Evolutionary conservation across 2,113 vertebrate genomes (phyloP).

Genomic region (Pseudonaja textilis): DNA sequence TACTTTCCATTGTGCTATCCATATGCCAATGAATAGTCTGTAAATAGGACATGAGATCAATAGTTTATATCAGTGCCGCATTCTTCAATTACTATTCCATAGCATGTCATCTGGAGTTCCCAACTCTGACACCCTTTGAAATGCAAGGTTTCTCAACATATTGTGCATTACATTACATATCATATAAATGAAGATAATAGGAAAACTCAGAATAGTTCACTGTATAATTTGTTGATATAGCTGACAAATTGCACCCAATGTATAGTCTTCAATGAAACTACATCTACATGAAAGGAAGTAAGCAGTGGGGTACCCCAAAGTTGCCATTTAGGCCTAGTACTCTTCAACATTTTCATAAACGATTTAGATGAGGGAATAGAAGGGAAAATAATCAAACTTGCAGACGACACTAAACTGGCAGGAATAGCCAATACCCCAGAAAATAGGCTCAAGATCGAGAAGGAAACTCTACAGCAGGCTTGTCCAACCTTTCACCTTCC

Average conservation of each 20-base stretch:
- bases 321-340: not conserved
- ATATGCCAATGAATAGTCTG: not conserved
- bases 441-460: not conserved
- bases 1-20: not conserved
- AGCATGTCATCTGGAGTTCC: not conserved
- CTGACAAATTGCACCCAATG: not conserved
- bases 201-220: not conserved
- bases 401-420: not conserved
- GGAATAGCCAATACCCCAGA: not conserved
- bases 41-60: not conserved
- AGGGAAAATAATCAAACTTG: not conserved
- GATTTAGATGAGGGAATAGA: not conserved
- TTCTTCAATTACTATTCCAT: not conserved
- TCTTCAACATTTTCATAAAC: not conserved
- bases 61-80: not conserved
- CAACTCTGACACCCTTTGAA: not conserved
- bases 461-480: too few species aligned
- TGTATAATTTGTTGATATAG: not conserved
- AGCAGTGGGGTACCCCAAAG: not conserved
- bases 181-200: not conserved
- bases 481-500: too few species aligned
- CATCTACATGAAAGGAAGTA: not conserved
- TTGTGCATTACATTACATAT: not conserved
- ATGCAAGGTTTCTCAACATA: not conserved
- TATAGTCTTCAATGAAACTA: not conserved